Evolutionary conservation across 2,113 vertebrate species (phyloP), one percentile per base, ranked within the genome.

Genomic region (Oreochromis tanganicae): DNA sequence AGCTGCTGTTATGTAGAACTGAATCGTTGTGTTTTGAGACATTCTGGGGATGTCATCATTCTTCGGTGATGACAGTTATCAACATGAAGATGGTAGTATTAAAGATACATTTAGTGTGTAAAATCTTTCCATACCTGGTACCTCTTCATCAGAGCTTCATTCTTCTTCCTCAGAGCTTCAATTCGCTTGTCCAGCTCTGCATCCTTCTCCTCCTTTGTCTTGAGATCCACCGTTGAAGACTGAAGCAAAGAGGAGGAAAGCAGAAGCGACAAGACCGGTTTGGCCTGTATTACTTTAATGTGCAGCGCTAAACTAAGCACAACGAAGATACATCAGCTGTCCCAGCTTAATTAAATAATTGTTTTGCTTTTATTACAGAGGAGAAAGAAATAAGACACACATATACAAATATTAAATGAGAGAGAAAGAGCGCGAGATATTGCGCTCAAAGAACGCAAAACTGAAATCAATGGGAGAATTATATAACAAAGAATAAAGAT

Each of bases 141-240:
- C 71, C 98, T 93, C 91, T 95, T 96, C 84, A 99, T 96, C 38
- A 98, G 95, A 27, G 97, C 98, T 84, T 98, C 96, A 21, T 98
- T 99, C 94, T 99, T 99, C 92, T 97, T 97, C 13, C 97, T 95
- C 84, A 99, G 94, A 5, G 98, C 98, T 94, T 98, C 98, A 2
- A 99, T 98, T 32, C 97, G 94, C 87, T 91, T 95, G 95, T 99
- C 98, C 89, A 99, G 73, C 92, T 98, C 98, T 0, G 97, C 98
- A 36, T 98, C 98, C 86, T 98, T 98, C 94, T 98, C 98, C 89
- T 98, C 98, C 90, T 98, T 98, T 0, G 97, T 98, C 81, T 97
- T 97, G 73, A 98, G 90, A 89, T 98, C 97, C 87, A 97, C 87
- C 0, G 93, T 90, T 55, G 97, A 94, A 50, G 98, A 97, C 97